A percentile compares a stretch with the other conserved stretches of the same genome.
phyloP scores from a whole-genome alignment of 2,888 invertebrate genomes.

The Piscicola geometra region DNA sequence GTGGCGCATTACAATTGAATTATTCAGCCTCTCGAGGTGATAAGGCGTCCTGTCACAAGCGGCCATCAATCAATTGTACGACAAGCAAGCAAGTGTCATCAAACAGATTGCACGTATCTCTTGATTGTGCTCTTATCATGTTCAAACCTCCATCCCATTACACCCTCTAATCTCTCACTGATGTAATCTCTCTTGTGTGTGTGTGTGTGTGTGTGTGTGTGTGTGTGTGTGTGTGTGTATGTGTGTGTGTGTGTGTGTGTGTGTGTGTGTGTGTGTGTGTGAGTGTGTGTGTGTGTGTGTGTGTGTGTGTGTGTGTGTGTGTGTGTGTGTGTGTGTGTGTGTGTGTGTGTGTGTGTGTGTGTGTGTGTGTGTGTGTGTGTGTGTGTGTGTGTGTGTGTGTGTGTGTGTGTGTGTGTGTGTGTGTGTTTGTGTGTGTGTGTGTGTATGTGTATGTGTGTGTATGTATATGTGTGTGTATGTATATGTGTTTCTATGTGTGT shows the following conservation, averaged over 20 bases:
- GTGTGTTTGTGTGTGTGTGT: too few relatives aligned
- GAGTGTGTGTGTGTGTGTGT: background rate
- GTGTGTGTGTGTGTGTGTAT: background rate
- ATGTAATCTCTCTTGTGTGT: too few relatives aligned
- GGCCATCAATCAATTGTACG: too few relatives aligned
- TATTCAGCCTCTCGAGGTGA: too few relatives aligned
- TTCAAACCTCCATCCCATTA: too few relatives aligned
- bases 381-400: background rate
- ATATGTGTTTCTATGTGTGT: constrained; percentile 1
- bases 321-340: constrained; percentile 8
- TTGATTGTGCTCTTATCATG: too few relatives aligned
- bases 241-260: constrained; percentile 8
- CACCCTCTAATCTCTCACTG: too few relatives aligned
- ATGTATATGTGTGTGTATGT: background rate
- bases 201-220: background rate
- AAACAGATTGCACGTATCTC: too few relatives aligned
- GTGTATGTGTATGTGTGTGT: background rate
- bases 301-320: background rate
- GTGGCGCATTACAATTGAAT: too few relatives aligned
- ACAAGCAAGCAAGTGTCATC: too few relatives aligned
- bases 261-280: background rate
- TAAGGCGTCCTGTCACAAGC: too few relatives aligned
- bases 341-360: background rate
- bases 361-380: constrained; percentile 3
- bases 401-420: background rate